phyloP scores from a whole-genome alignment of 1,140 invertebrate genomes.

The Heliconius hewitsoni region DNA sequence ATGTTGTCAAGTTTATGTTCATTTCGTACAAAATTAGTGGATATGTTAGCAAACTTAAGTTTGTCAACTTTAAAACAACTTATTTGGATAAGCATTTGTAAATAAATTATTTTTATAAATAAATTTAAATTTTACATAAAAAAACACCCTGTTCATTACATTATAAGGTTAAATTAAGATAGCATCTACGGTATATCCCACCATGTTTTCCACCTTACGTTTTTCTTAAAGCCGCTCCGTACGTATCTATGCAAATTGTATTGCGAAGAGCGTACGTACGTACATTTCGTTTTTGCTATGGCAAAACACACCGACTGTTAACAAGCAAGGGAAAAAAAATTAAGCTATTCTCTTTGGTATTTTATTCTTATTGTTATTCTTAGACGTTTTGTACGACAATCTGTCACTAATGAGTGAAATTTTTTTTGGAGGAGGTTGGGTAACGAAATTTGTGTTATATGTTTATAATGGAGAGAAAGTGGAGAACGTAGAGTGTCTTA shows the following conservation, averaged over 20 bases:
- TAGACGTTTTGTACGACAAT: background rate
- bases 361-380: constrained; percentile 15
- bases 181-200: background rate
- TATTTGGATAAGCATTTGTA: too few relatives aligned
- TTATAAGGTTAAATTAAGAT: constrained; percentile 7
- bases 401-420: background rate
- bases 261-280: constrained; percentile 37
- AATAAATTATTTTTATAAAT: too few relatives aligned
- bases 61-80: too few relatives aligned
- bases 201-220: constrained; percentile 24
- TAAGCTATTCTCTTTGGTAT: constrained; percentile 31
- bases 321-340: constrained; percentile 32
- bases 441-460: background rate
- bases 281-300: constrained; percentile 47
- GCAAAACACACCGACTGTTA: constrained; percentile 31
- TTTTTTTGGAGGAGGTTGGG: background rate
- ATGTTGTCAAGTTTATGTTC: too few relatives aligned
- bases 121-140: background rate
- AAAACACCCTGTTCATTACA: background rate
- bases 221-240: constrained; percentile 45
- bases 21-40: too few relatives aligned
- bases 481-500: background rate
- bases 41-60: too few relatives aligned
- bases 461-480: background rate
- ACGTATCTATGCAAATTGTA: constrained; percentile 64